Evolutionary conservation across 2,797 vertebrate species (phyloP).

Genomic region (Gobionotothen gibberifrons): DNA sequence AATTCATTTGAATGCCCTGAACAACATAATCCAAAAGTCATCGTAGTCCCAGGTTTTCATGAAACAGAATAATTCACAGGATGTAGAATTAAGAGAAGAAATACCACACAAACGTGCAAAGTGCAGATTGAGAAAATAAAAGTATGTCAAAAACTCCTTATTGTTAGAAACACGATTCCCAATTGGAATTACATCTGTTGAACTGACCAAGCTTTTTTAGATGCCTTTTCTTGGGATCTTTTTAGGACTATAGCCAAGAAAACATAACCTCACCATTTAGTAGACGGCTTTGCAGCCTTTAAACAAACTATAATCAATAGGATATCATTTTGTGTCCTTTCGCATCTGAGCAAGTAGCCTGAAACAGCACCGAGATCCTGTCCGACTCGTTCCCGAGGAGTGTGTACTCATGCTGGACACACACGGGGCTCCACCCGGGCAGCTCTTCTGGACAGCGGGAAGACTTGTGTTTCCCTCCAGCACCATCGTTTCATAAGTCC

Average conservation of each 20-base stretch:
- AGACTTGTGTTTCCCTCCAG: constrained; percentile 82
- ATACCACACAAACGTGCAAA: constrained; percentile 72
- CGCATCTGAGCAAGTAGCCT: constrained; percentile 50
- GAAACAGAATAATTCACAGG: constrained; percentile 72
- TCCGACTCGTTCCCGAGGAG: constrained; percentile 66
- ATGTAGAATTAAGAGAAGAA: constrained; percentile 53
- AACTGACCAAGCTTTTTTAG: constrained; percentile 33
- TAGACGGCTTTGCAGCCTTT: constrained; percentile 35
- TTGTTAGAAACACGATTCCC: constrained; percentile 42
- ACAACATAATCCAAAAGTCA: constrained; percentile 44
- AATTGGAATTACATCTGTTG: constrained; percentile 41
- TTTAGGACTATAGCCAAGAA: constrained; percentile 43
- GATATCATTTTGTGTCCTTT: constrained; percentile 68
- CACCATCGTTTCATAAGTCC: constrained; percentile 91
- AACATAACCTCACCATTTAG: constrained; percentile 29
- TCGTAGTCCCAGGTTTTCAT: constrained; percentile 45
- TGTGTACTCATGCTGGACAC: constrained; percentile 83
- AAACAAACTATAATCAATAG: constrained; percentile 31
- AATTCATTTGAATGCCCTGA: constrained; percentile 72
- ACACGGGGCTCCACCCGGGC: constrained; percentile 81
- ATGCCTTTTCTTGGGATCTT: constrained; percentile 26
- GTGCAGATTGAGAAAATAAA: constrained; percentile 70
- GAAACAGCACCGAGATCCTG: constrained; percentile 62
- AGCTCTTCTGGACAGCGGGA: constrained; percentile 86
- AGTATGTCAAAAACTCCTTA: constrained; percentile 46